phyloP scores from a whole-genome alignment of 2,113 vertebrate species.

The Narcine bancroftii region DNA sequence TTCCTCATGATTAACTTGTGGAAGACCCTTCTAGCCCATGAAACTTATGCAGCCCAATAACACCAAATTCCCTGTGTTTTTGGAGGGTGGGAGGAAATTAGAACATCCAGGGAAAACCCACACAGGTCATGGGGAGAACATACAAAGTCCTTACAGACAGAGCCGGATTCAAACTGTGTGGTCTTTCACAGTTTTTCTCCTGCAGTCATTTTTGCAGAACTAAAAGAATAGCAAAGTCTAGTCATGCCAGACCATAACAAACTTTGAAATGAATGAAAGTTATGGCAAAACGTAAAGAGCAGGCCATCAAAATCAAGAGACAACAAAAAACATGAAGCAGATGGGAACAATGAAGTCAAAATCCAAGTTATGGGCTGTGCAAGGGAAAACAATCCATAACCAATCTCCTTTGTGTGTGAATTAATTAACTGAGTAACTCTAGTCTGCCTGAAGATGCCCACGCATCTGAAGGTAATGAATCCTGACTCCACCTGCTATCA shows the following conservation, averaged over 20 bases:
- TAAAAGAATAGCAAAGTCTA: neutral
- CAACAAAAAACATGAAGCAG: neutral
- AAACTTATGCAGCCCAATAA: too few relatives aligned
- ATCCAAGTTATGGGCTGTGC: neutral
- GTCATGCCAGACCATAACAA: neutral
- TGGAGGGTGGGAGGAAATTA: too few relatives aligned
- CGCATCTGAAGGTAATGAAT: conserved; percentile 42
- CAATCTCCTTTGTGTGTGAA: neutral
- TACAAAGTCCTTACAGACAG: too few relatives aligned
- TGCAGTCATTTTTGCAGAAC: neutral
- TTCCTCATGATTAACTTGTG: neutral
- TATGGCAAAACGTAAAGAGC: neutral
- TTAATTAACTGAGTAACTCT: neutral
- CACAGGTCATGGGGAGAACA: too few relatives aligned
- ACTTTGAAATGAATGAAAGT: neutral
- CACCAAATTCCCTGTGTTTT: too few relatives aligned
- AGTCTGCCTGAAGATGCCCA: conserved; percentile 47
- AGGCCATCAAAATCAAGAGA: neutral
- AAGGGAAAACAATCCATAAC: neutral
- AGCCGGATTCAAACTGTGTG: too few relatives aligned
- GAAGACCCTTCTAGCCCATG: too few relatives aligned
- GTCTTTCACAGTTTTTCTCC: neutral
- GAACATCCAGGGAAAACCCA: too few relatives aligned
- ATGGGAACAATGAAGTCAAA: neutral
- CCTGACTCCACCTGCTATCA: conserved; percentile 51